Conservation (phyloP, 2,113 vertebrate species). For the Pardalotus punctatus region DNA sequence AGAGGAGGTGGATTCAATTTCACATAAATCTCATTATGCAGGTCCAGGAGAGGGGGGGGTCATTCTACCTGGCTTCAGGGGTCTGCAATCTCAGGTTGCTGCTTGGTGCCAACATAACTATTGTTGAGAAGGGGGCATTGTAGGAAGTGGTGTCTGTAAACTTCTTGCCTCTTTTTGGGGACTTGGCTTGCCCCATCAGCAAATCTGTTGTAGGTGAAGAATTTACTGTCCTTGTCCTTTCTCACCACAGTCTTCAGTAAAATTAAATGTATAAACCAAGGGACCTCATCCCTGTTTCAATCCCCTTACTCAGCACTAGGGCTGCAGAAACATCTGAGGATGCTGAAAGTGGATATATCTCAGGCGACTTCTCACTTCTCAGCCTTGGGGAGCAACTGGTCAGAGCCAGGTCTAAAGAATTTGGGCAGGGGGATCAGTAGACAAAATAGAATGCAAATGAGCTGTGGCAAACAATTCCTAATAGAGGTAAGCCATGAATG, state of each 20-base stretch:
- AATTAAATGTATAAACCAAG: neutral
- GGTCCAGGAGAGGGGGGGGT: rapidly evolving
- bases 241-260: neutral
- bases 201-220: neutral
- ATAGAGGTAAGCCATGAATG: neutral
- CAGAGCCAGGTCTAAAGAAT: neutral
- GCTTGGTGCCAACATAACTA: neutral
- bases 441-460: neutral
- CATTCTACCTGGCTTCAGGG: neutral
- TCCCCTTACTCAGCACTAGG: neutral
- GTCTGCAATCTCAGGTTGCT: neutral
- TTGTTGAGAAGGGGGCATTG: neutral
- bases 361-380: neutral
- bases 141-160: neutral
- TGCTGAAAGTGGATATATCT: neutral
- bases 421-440: neutral
- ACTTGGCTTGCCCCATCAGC: neutral
- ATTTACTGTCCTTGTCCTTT: neutral
- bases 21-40: neutral
- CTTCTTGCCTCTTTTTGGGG: neutral
- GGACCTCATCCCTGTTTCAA: neutral
- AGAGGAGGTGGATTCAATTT: neutral
- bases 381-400: neutral
- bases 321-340: neutral
- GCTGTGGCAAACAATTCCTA: neutral